Percentiles rank a stretch among this genome's conserved stretches.
Conservation (phyloP, 2,113 vertebrate genomes). For the Megatriorchis doriae region DNA sequence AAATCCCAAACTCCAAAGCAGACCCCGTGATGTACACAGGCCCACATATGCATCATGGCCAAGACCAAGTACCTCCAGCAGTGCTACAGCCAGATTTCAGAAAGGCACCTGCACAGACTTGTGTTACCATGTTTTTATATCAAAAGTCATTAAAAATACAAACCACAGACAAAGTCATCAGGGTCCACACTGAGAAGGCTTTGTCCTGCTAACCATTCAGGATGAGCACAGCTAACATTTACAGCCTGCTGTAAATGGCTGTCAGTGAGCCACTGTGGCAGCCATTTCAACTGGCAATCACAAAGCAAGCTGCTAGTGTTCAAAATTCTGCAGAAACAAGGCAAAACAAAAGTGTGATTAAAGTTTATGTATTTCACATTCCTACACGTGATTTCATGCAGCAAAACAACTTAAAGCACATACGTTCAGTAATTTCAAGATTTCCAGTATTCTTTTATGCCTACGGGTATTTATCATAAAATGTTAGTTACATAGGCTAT, state of each 20-base stretch:
- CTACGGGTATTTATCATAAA: neutral
- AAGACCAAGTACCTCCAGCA: neutral
- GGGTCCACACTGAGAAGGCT: slow-evolving; percentile 74
- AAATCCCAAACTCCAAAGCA: neutral
- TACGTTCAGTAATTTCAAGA: neutral
- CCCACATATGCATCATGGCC: rapidly evolving
- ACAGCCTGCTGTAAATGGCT: slow-evolving; percentile 64
- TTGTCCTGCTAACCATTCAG: slow-evolving; percentile 74
- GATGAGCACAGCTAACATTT: slow-evolving; percentile 75
- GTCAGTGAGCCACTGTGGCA: slow-evolving; percentile 73
- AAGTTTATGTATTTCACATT: neutral
- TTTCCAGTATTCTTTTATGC: neutral
- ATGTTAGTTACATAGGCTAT: neutral
- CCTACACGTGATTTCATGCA: neutral
- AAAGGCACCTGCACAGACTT: neutral
- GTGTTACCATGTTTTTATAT: neutral
- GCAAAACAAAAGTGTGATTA: neutral
- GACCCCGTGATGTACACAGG: neutral
- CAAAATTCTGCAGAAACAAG: slow-evolving; percentile 67
- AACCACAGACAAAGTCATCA: slow-evolving; percentile 79
- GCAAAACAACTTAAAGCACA: neutral
- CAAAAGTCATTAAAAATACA: slow-evolving; percentile 46
- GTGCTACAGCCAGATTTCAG: neutral
- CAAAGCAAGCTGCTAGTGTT: slow-evolving; percentile 81
- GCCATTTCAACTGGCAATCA: slow-evolving; percentile 81